Base-by-base conservation (phyloP, 2,113 vertebrate genomes). In the Syrrhaptes paradoxus region DNA sequence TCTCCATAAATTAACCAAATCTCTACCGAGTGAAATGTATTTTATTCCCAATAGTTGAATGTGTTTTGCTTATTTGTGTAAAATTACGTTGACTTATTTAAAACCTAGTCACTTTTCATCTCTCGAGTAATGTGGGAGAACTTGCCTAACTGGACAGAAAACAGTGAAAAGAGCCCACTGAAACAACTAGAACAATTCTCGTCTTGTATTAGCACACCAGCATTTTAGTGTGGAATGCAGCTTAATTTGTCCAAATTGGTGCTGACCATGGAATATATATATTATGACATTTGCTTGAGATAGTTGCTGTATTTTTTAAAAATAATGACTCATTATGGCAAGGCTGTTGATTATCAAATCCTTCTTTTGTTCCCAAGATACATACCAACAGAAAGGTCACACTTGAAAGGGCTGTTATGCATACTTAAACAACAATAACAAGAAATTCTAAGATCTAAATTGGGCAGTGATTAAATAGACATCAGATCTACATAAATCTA, bases 241-340 rank as follows among this genome's bases (percentile, higher is more conserved):
- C 89, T 93, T 85, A 82, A 93, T 97, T 96, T 96, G 91, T 90
- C 93, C 87, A 88, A 89, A 96, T 74, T 87, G 84, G 58, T 96
- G 96, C 97, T 97, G 97, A 97, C 95, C 89, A 82, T 8, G 17
- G 95, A 97, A 96, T 96, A 97, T 93, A 97, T 93, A 95, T 92
- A 90, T 81, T 95, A 95, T 98, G 98, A 97, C 98, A 98, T 98
- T 98, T 97, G 81, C 91, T 95, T 95, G 97, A 97, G 97, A 97
- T 94, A 96, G 95, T 95, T 95, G 96, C 93, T 97, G 90, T 87
- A 78, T 92, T 97, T 97, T 96, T 70, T 48, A 95, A 75, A 97
- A 97, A 98, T 94, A 98, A 97, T 97, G 97, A 97, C 89, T 97
- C 97, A 97, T 97, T 98, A 96, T 97, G 92, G 96, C 95, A 92